phyloP scores from a whole-genome alignment of 2,113 vertebrate genomes.

The Harpagus bidentatus region DNA sequence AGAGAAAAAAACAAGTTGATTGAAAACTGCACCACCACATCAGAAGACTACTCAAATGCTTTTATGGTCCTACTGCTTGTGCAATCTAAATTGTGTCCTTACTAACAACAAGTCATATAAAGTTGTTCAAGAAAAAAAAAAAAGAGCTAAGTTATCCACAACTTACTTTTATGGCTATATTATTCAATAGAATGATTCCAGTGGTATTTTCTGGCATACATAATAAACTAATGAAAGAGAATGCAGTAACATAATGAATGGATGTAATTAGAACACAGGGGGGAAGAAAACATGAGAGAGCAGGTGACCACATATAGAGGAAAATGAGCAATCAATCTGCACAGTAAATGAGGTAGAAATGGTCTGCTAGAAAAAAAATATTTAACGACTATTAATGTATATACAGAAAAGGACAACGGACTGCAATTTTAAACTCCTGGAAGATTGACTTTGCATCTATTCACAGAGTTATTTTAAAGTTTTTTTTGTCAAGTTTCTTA shows the following conservation, averaged over 20 bases:
- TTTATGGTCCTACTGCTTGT: neutral
- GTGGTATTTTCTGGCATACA: neutral
- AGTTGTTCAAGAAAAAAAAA: neutral
- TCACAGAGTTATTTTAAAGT: neutral
- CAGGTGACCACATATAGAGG: neutral
- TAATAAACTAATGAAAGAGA: neutral
- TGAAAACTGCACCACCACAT: neutral
- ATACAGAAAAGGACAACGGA: neutral
- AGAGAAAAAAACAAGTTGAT: neutral
- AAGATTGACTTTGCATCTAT: neutral
- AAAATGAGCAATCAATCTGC: neutral
- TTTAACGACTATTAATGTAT: neutral
- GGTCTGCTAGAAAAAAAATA: neutral
- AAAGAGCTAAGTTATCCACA: neutral
- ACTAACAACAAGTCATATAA: neutral
- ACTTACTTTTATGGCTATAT: neutral
- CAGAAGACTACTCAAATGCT: neutral
- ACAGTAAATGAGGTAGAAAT: neutral
- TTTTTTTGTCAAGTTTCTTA: neutral
- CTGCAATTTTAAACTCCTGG: neutral
- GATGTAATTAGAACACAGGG: neutral
- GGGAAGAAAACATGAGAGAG: neutral
- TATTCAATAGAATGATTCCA: neutral
- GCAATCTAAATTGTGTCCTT: neutral
- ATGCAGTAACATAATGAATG: neutral